These are phyloP conservation scores for Meloidogyne hapla DNA, from an alignment of 1,140 invertebrate genomes.

Conservation along the genomic window DNA sequence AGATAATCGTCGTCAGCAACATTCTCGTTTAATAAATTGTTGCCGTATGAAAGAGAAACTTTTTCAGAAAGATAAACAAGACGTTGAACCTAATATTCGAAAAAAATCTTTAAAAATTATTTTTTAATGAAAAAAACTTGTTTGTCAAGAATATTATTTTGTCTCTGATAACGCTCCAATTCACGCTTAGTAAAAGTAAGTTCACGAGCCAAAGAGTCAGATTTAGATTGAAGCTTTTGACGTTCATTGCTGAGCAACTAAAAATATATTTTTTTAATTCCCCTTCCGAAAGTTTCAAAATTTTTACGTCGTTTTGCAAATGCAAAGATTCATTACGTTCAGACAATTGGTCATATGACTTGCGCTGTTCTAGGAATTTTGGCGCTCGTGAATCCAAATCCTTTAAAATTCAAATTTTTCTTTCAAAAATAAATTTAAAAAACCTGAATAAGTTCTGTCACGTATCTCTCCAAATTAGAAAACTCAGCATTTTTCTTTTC, in stretches of 20 bases:
- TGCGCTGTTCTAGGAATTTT: constrained; percentile 31
- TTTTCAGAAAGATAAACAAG: constrained; percentile 36
- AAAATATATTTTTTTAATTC: background rate
- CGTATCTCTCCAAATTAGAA: constrained; percentile 32
- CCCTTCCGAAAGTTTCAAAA: too few relatives aligned
- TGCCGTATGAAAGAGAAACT: background rate
- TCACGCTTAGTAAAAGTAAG: constrained; percentile 37
- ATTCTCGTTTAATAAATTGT: background rate
- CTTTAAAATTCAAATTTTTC: background rate
- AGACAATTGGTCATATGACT: constrained; percentile 29
- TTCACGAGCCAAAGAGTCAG: constrained; percentile 30
- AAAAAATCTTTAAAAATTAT: background rate
- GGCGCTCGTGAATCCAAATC: constrained; percentile 39
- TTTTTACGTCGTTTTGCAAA: constrained; percentile 12
- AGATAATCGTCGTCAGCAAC: constrained; percentile 31
- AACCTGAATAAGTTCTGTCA: constrained; percentile 37
- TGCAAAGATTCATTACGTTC: constrained; percentile 36
- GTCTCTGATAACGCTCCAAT: constrained; percentile 36
- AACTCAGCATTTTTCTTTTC: constrained; percentile 40
- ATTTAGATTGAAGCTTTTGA: constrained; percentile 25
- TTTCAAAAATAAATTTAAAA: background rate
- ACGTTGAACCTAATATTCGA: constrained; percentile 29
- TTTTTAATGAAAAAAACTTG: constrained; percentile 24
- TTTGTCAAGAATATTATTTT: constrained; percentile 26
- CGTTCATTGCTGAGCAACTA: constrained; percentile 31